A percentile compares a stretch with the other conserved stretches of the same genome.
Conservation (phyloP, 1,140 invertebrate genomes). For the Caerostris darwini region DNA sequence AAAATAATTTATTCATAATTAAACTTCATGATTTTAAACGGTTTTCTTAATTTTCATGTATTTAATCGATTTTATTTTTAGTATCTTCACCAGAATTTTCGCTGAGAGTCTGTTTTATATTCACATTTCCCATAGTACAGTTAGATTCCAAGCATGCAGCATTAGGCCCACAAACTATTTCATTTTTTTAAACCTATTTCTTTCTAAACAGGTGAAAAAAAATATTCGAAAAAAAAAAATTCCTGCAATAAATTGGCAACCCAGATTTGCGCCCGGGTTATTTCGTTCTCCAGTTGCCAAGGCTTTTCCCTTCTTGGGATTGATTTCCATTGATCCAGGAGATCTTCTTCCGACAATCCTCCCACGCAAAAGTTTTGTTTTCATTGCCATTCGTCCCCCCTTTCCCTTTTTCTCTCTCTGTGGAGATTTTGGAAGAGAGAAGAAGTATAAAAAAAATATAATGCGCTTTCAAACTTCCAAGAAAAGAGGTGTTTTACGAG, state of each 20-base stretch:
- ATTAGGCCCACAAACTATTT: too few species aligned
- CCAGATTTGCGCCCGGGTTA: not conserved
- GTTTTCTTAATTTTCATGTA: too few species aligned
- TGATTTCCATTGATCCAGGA: slow-evolving; percentile 49
- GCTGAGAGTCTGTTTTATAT: too few species aligned
- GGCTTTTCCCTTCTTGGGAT: slow-evolving; percentile 5
- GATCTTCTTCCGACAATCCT: slow-evolving; percentile 24
- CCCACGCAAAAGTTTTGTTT: slow-evolving; percentile 37
- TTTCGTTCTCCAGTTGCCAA: slow-evolving; percentile 27
- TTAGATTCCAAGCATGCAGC: too few species aligned
- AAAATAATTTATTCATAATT: too few species aligned
- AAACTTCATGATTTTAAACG: too few species aligned
- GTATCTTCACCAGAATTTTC: too few species aligned
- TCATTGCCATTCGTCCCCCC: not conserved
- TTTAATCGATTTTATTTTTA: too few species aligned
- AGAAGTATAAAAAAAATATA: not conserved
- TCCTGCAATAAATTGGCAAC: not conserved
- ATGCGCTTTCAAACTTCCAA: not conserved
- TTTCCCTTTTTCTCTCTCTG: not conserved
- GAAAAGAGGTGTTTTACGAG: slow-evolving; percentile 35
- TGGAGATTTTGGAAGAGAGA: not conserved
- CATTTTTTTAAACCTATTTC: not conserved
- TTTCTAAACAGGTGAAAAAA: not conserved
- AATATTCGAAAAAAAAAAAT: not conserved
- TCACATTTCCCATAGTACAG: too few species aligned